Evolutionary conservation across 2,888 invertebrate genomes (phyloP), one percentile per base, ranked within the genome.

Genomic region (Heliconius erato): DNA sequence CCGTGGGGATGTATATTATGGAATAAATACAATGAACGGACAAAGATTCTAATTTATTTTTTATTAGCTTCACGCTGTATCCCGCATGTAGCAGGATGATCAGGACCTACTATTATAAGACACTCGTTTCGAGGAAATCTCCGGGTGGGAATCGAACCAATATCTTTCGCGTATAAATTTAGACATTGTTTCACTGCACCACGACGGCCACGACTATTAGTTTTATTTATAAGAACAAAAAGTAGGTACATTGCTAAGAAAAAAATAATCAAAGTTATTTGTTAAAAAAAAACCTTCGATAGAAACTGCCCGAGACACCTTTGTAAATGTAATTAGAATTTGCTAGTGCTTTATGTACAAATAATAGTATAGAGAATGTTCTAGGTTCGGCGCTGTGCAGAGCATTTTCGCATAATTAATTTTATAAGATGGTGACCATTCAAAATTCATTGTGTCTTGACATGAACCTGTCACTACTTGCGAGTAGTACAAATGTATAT

Each of bases 181-280:
- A 54, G 2, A 7, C 54, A 19, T 23, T 54, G 19, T 19, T 19
- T 19, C 54, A 19, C 19, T 54, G 19, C 7, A 19, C 7, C 7
- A 54, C 3, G 19, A 19, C 54, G 19, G 7, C 54, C 2, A 54
- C 54, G 0, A 54, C 54, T 63, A 63, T n/a, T 63, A n/a, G 63
- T 63, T 63, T 63, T 63, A 63, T 63, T 63, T 63, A 32, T 59
- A 54, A 74, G 54, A 54, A 23, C 54, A 32, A 74, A 59, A 23
- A 72, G 12, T 59, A 23, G 14, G 23, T 59, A 19, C 23, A n/a
- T 54, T 23, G 19, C 54, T 23, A 74, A 59, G 14, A 32, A 76
- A 28, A 63, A 76, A 63, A 76, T 76, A 35, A 76, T 76, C 59
- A 63, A 59, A 76, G 76, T 63, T 63, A 6, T 76, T 76, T 76